phyloP scores from a whole-genome alignment of 2,888 invertebrate species.

The Pomacea canaliculata region DNA sequence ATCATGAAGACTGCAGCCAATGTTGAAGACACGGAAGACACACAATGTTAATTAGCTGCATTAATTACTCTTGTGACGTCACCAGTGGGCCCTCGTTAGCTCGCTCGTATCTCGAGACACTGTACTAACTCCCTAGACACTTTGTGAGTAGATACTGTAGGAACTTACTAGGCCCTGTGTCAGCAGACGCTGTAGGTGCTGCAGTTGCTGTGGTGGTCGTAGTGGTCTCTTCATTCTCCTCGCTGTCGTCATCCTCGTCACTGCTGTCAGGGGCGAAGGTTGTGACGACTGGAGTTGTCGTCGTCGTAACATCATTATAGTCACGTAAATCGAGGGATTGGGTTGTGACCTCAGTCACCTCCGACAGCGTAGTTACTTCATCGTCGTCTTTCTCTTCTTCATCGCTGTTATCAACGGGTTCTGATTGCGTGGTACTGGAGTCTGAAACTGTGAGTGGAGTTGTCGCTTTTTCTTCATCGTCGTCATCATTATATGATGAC shows the following conservation, averaged over 20 bases:
- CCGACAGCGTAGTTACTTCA: background rate
- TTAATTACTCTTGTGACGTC: too few species aligned
- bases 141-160: too few species aligned
- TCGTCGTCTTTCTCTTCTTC: background rate
- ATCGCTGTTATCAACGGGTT: background rate
- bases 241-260: slow-evolving; percentile 8
- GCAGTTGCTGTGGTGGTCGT: background rate
- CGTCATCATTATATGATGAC: background rate
- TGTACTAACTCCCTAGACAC: too few species aligned
- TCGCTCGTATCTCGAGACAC: too few species aligned
- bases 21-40: too few species aligned
- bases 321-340: background rate
- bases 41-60: too few species aligned
- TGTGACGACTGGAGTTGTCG: background rate
- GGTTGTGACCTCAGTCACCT: background rate
- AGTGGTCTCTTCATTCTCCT: background rate
- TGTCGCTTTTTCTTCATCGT: background rate
- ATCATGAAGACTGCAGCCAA: too few species aligned
- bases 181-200: background rate
- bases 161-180: too few species aligned
- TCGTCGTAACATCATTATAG: background rate
- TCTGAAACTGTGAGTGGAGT: background rate
- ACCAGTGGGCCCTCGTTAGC: too few species aligned
- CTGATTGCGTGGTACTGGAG: background rate
- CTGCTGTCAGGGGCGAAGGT: background rate